Conservation (phyloP, 2,113 vertebrate genomes). For the Corythornis cristatus region DNA sequence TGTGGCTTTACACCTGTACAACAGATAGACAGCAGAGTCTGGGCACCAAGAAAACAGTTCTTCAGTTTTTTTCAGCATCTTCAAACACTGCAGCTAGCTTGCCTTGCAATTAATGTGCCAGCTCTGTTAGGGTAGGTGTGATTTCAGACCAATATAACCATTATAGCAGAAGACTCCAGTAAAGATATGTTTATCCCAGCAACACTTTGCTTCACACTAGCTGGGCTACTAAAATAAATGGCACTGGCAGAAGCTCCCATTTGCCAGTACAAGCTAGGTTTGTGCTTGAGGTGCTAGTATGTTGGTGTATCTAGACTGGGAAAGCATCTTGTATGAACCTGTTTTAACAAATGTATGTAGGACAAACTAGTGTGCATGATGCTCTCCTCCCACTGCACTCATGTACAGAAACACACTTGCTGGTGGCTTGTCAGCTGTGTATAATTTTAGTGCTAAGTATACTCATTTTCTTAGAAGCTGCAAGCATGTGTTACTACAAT, state of each 20-base stretch:
- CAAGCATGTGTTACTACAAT: constrained; percentile 15
- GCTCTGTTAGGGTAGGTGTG: background rate
- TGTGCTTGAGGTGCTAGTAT: background rate
- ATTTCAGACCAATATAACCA: background rate
- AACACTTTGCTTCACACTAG: background rate
- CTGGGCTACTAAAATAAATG: background rate
- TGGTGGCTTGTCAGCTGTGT: constrained; percentile 22
- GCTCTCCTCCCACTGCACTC: background rate
- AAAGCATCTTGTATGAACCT: background rate
- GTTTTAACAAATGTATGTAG: background rate
- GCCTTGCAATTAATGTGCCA: background rate
- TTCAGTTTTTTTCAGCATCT: background rate
- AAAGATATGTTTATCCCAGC: background rate
- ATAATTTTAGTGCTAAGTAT: constrained; percentile 39
- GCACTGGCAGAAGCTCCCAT: background rate
- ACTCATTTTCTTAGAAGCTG: constrained; percentile 25
- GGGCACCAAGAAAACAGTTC: background rate
- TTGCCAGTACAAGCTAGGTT: background rate
- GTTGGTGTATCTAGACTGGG: background rate
- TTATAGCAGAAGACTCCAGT: background rate
- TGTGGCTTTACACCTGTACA: background rate
- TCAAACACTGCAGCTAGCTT: background rate
- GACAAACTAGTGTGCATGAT: background rate
- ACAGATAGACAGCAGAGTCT: background rate
- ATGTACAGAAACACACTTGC: background rate